phyloP scores from a whole-genome alignment of 2,113 vertebrate species.

The Hassar affinis region DNA sequence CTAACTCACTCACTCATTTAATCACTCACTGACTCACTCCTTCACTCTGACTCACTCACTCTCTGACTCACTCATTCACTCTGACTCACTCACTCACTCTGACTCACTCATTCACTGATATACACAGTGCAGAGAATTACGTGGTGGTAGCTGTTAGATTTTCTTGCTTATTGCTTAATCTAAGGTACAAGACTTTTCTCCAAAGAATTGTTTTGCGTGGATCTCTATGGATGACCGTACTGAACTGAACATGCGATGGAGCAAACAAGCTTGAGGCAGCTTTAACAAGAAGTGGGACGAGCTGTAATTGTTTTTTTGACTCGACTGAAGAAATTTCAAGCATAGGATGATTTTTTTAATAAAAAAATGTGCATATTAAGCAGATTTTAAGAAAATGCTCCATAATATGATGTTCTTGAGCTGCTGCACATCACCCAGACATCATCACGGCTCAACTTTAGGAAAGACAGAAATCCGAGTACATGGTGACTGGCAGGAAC shows the following conservation, averaged over 20 bases:
- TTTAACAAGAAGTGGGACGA: background rate
- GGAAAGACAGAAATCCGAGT: background rate
- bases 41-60: too few species aligned
- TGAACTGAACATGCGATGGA: background rate
- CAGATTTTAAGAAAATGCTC: background rate
- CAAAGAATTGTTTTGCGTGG: background rate
- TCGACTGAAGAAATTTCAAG: background rate
- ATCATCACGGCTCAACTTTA: background rate
- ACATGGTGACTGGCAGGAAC: background rate
- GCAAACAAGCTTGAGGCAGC: background rate
- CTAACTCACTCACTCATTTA: too few species aligned
- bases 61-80: too few species aligned
- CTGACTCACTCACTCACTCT: too few species aligned
- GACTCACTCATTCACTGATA: background rate
- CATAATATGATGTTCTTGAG: background rate
- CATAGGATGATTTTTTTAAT: background rate
- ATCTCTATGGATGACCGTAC: background rate
- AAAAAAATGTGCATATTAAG: background rate
- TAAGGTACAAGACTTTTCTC: background rate
- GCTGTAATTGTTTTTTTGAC: constrained; percentile 1
- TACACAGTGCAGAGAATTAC: background rate
- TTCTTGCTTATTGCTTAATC: background rate
- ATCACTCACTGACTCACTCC: too few species aligned
- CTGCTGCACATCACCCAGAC: background rate
- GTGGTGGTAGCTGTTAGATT: background rate